A percentile compares a stretch with the other conserved stretches of the same genome.
These are phyloP conservation scores for Coreius guichenoti DNA, from an alignment of 2,797 vertebrate genomes.

Conservation along the genomic window DNA sequence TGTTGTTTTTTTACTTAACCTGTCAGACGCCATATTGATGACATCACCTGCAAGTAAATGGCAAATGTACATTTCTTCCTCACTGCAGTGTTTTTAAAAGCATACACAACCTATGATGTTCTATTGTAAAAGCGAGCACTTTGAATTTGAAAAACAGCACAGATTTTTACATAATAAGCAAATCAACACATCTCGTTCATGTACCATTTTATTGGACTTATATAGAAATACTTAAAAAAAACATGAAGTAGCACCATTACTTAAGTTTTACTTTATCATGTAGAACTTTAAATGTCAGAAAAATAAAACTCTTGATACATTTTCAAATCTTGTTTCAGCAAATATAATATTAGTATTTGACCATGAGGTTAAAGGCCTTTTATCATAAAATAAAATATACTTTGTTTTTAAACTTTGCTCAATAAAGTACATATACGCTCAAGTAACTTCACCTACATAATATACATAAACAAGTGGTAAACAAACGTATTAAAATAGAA, in stretches of 20 bases:
- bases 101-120: background rate
- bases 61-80: background rate
- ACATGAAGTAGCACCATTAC: constrained; percentile 99
- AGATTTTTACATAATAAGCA: constrained; percentile 55
- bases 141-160: background rate
- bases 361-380: constrained; percentile 99
- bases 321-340: constrained; percentile 99
- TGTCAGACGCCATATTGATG: background rate
- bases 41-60: background rate
- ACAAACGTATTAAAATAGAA: constrained; percentile 99
- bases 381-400: constrained; percentile 99
- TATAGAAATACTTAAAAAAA: constrained; percentile 99
- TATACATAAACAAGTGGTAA: constrained; percentile 99
- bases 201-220: constrained; percentile 97
- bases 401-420: constrained; percentile 99
- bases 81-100: background rate
- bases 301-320: constrained; percentile 99
- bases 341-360: constrained; percentile 99
- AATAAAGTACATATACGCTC: constrained; percentile 99
- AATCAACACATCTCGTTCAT: constrained; percentile 77
- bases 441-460: constrained; percentile 99
- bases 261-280: constrained; percentile 99
- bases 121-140: background rate
- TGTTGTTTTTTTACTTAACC: background rate
- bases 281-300: constrained; percentile 99